These are phyloP conservation scores for Peromyscus eremicus DNA, from an alignment of 2,797 vertebrate species.

Conservation along the genomic window DNA sequence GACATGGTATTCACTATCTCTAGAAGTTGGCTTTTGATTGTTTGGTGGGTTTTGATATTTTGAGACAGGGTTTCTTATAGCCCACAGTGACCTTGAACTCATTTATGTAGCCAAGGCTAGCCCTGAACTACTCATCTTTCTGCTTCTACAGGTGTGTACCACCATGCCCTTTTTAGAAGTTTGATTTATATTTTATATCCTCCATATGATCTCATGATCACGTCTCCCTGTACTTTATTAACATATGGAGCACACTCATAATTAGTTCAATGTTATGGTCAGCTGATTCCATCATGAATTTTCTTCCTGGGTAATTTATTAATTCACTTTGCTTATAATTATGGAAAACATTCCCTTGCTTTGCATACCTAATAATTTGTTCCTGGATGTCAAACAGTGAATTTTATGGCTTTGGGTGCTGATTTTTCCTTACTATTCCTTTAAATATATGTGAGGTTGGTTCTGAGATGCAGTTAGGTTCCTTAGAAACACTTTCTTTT, in stretches of 20 bases:
- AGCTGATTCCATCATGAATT: not conserved
- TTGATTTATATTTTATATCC: constrained; percentile 33
- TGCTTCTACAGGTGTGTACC: not conserved
- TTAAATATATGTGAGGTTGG: constrained; percentile 19
- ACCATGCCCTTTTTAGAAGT: not conserved
- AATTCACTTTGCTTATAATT: constrained; percentile 39
- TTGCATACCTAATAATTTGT: constrained; percentile 19
- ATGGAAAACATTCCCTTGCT: constrained; percentile 15
- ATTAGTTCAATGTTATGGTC: not conserved
- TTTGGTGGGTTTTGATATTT: not conserved
- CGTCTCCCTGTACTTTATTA: constrained; percentile 26
- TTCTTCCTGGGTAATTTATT: constrained; percentile 44
- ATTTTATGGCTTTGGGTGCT: constrained; percentile 4
- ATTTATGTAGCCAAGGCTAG: not conserved
- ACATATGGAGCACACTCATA: constrained; percentile 30
- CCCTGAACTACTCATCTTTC: not conserved
- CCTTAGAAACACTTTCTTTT: constrained; percentile 18
- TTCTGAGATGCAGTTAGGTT: constrained; percentile 23
- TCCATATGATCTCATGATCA: not conserved
- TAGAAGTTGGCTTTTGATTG: not conserved
- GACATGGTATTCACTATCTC: not conserved
- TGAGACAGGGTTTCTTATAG: not conserved
- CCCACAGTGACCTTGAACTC: not conserved
- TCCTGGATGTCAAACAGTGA: constrained; percentile 15
- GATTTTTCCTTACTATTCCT: not conserved